Base-by-base conservation (phyloP, 2,797 vertebrate genomes). In the Gadopsis marmoratus region DNA sequence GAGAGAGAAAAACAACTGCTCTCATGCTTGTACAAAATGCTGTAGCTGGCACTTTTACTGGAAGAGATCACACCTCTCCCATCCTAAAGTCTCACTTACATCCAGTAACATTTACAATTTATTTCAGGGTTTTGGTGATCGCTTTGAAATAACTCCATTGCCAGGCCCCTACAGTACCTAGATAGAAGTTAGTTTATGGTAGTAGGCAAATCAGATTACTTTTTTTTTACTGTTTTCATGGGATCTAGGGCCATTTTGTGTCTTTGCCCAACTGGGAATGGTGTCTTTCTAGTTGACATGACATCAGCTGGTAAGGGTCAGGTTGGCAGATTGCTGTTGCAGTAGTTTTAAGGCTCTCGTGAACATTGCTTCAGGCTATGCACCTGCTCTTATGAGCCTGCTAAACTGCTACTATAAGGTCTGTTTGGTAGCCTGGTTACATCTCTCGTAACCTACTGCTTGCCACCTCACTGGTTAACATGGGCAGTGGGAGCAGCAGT, bases 221-320 rank as follows among this genome's bases (percentile, higher is more conserved):
- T 51, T 1, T 51, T 43, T 53, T 51, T 21, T 41, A 16, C 6
- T 29, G 7, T 35, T 79, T 58, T 66, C 33, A 26, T 21, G 5
- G n/a, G 31, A 48, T 5, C 9, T 17, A 19, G 6, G 4, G 31
- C 23, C 31, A 5, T 35, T 43, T 55, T 66, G 58, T 41, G 45
- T 26, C 54, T 47, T 53, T 39, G 26, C 5, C n/a, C 13, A 10
- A 50, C 10, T 71, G 55, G 11, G 13, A 71, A 50, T 31, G 4
- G 39, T 29, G 23, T 31, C 12, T 63, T 61, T 75, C 31, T 29
- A 37, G 71, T 21, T 81, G 70, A 79, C 50, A 16, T 60, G 55
- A 65, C 23, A 64, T 81, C 66, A 85, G 79, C 37, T 79, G 70
- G 53, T 45, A 60, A 7, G 37, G 65, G 58, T 71, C 63, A 61